phyloP scores from a whole-genome alignment of 2,888 invertebrate species.

The Eristalis pertinax region DNA sequence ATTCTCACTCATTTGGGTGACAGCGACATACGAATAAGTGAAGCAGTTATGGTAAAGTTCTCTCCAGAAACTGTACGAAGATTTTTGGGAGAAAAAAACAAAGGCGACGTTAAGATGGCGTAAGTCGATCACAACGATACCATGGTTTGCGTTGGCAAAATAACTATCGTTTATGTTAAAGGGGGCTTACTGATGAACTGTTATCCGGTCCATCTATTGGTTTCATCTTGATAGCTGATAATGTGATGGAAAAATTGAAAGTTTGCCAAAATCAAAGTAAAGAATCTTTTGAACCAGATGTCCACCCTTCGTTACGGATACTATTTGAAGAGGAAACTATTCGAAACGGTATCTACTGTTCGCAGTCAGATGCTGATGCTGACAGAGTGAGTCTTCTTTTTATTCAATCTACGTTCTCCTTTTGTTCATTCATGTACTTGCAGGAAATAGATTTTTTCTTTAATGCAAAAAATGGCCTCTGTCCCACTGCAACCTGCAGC shows the following conservation, averaged over 20 bases:
- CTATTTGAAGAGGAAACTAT: conserved; percentile 86
- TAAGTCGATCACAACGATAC: conserved; percentile 81
- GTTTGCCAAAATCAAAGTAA: conserved; percentile 74
- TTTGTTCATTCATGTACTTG: conserved; percentile 65
- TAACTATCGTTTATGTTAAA: conserved; percentile 54
- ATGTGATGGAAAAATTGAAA: conserved; percentile 78
- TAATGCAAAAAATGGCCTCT: conserved; percentile 82
- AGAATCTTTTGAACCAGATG: conserved; percentile 68
- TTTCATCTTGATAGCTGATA: conserved; percentile 79
- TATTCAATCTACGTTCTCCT: background rate
- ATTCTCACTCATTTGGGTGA: conserved; percentile 87
- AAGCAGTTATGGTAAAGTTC: conserved; percentile 88
- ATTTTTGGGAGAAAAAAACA: conserved; percentile 83
- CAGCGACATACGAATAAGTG: conserved; percentile 85
- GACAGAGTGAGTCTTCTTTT: conserved; percentile 44
- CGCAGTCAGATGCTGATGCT: conserved; percentile 82
- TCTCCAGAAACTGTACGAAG: conserved; percentile 85
- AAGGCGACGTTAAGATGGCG: conserved; percentile 85
- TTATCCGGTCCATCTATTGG: conserved; percentile 77
- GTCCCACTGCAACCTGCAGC: conserved; percentile 83
- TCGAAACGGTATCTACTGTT: conserved; percentile 87
- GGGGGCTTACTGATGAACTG: conserved; percentile 77
- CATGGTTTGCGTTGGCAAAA: background rate
- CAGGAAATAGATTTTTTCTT: conserved; percentile 85
- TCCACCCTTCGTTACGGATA: conserved; percentile 83